These are phyloP conservation scores for Cliona cf. orientalis DNA, from an alignment of 37 sponge, comb jelly and placozoan genomes.

Conservation along the genomic window DNA sequence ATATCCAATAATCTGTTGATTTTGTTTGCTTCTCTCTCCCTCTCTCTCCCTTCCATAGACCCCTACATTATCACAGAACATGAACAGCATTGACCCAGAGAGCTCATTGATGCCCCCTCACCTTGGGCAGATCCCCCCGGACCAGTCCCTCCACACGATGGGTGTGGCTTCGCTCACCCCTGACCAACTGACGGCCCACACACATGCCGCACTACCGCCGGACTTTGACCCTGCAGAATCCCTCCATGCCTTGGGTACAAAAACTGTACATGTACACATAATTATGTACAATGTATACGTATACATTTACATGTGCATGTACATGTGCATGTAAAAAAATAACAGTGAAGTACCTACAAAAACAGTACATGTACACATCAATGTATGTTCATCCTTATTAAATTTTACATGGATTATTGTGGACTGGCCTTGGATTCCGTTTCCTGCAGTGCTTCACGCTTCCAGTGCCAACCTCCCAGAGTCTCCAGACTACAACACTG, in stretches of 20 bases:
- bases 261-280: too few relatives aligned
- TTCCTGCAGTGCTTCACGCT: background rate
- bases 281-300: too few relatives aligned
- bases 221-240: constrained; percentile 18
- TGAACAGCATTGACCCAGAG: background rate
- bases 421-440: too few relatives aligned
- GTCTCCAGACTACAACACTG: constrained; percentile 21
- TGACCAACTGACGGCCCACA: constrained; percentile 9
- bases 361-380: background rate
- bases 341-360: background rate
- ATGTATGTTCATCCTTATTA: too few relatives aligned
- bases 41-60: too few relatives aligned
- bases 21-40: too few relatives aligned
- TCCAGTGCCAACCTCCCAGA: background rate
- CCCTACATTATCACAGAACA: too few relatives aligned
- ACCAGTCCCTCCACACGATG: constrained; percentile 14
- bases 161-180: constrained; percentile 23
- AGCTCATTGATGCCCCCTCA: background rate
- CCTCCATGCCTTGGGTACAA: constrained; percentile 23
- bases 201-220: constrained; percentile 24
- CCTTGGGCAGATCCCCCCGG: background rate
- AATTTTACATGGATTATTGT: too few relatives aligned
- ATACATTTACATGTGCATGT: background rate
- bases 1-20: too few relatives aligned
- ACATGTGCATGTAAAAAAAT: background rate